A percentile compares a stretch with the other conserved stretches of the same genome.
Evolutionary conservation across 2,888 invertebrate species (phyloP).

Genomic region (Tenthredo livida): DNA sequence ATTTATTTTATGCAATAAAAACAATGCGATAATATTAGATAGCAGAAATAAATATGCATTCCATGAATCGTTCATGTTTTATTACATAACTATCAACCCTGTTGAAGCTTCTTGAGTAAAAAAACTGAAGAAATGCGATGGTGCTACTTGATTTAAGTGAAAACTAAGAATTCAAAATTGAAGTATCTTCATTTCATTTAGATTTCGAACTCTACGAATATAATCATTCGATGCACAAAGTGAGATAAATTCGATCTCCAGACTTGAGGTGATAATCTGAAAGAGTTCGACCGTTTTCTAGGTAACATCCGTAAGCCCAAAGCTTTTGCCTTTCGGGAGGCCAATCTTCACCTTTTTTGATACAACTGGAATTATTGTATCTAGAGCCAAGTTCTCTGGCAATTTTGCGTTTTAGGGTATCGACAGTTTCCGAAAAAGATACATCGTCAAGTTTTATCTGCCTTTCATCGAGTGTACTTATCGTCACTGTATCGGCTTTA

Average conservation of each 20-base stretch:
- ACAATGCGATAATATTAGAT: constrained; percentile 29
- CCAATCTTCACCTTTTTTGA: constrained; percentile 51
- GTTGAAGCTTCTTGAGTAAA: not conserved
- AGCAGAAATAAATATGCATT: constrained; percentile 38
- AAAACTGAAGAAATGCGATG: not conserved
- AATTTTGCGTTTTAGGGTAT: constrained; percentile 57
- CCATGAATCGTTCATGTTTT: not conserved
- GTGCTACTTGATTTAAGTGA: not conserved
- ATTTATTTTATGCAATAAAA: constrained; percentile 32
- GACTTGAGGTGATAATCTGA: constrained; percentile 49
- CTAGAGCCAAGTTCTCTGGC: constrained; percentile 16
- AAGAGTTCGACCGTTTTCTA: constrained; percentile 58
- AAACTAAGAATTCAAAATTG: not conserved
- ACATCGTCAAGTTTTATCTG: constrained; percentile 52
- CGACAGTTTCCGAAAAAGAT: constrained; percentile 57
- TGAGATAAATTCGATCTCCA: constrained; percentile 29
- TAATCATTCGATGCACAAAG: constrained; percentile 11
- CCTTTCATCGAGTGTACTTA: constrained; percentile 58
- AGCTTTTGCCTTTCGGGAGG: constrained; percentile 58
- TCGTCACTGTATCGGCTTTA: constrained; percentile 59
- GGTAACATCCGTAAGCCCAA: constrained; percentile 59
- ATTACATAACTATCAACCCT: not conserved
- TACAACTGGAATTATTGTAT: not conserved
- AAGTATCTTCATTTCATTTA: not conserved
- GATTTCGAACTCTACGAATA: no score